Evolutionary conservation across 2,113 vertebrate species (phyloP).

Genomic region (Syrrhaptes paradoxus): DNA sequence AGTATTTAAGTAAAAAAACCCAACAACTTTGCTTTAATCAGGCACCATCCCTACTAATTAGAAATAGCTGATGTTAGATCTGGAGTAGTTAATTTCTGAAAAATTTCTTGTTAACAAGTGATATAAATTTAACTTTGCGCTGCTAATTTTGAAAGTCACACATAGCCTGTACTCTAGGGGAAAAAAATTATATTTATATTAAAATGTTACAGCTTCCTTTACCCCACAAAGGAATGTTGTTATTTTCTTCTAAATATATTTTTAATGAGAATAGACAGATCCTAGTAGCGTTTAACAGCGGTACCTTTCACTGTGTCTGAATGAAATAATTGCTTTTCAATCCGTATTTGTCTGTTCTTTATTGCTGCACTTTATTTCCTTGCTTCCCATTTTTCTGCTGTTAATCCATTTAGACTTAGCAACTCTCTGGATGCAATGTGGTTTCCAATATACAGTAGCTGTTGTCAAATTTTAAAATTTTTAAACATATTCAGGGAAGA

Average conservation of each 20-base stretch:
- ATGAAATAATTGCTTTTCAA: neutral
- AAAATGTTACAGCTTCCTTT: neutral
- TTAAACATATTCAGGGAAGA: neutral
- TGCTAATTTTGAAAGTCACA: neutral
- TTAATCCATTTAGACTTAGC: neutral
- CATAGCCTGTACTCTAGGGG: neutral
- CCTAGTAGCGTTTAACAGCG: neutral
- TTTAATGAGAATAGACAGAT: neutral
- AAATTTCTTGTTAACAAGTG: neutral
- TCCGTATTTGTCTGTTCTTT: neutral
- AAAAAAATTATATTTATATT: neutral
- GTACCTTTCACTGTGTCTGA: neutral
- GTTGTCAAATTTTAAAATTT: neutral
- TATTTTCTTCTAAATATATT: neutral
- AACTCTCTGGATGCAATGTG: neutral
- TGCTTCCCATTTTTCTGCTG: neutral
- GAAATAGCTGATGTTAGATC: neutral
- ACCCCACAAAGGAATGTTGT: neutral
- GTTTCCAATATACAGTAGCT: neutral
- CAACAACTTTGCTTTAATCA: neutral
- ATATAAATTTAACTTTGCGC: neutral
- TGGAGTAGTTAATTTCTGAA: neutral
- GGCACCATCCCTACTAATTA: neutral
- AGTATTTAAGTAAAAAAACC: neutral
- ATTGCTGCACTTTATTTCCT: neutral